Evolutionary conservation across 2,113 vertebrate genomes (phyloP), one percentile per base, ranked within the genome.

Genomic region (Gnathonemus longibarbis): DNA sequence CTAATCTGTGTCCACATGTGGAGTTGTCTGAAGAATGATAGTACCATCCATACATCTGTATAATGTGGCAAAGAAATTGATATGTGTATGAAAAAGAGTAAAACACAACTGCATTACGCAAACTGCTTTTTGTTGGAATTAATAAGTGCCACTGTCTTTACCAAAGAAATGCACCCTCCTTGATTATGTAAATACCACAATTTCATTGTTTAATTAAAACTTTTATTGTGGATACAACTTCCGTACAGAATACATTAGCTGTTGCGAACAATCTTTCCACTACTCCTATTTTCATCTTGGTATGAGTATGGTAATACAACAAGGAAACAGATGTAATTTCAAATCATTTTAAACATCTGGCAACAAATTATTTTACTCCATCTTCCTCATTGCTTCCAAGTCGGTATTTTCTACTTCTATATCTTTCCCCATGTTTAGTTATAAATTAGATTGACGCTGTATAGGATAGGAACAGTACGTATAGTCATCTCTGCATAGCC

Each of bases 171-270:
- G 24, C 17, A 48, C 10, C 35, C 31, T 39, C 93, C 91, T 92
- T 92, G 84, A 58, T 74, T 6, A n/a, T 17, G 27, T 35, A 66
- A 89, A 90, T 35, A 4, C 89, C 89, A 89, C 48, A 13, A 89
- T 93, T 92, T 92, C 91, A 93, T 95, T 94, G 94, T 93, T 94
- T 92, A 83, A 95, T 94, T 92, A 94, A 94, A 94, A 95, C 93
- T 95, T 93, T 94, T 92, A 95, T 93, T 91, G 85, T 87, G 85
- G 15, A 53, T 87, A 87, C 50, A 53, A 27, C 27, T 87, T 87
- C 49, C 48, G 13, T 27, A 87, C 45, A 50, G 27, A 87, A 53
- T 91, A 74, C 89, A 84, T 84, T 1, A 19, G 90, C 84, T 0
- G 15, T 31, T 3, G 27, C 2, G 83, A 88, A 89, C 90, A 42